Evolutionary conservation across 2,113 vertebrate species (phyloP).

Genomic region (Balaeniceps rex): DNA sequence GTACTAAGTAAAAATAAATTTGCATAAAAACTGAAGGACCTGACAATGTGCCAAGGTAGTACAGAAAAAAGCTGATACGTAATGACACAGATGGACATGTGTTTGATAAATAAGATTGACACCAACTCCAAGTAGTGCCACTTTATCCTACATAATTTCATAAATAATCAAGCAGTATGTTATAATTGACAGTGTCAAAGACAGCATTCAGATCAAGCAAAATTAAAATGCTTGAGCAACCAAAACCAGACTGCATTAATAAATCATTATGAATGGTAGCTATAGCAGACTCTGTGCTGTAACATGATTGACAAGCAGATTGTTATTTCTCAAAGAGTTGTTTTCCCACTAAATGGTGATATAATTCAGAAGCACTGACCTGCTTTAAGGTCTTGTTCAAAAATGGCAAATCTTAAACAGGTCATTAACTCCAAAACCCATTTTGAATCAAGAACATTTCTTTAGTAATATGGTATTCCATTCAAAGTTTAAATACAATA

Average conservation of each 20-base stretch:
- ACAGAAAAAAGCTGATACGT: neutral
- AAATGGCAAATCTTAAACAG: neutral
- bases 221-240: slow-evolving; percentile 38
- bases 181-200: neutral
- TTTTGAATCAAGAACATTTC: neutral
- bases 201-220: neutral
- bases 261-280: slow-evolving; percentile 21
- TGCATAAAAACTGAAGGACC: neutral
- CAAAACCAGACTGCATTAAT: slow-evolving; percentile 26
- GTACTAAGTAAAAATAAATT: neutral
- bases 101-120: neutral
- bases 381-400: neutral
- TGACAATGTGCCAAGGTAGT: neutral
- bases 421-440: neutral
- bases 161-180: neutral
- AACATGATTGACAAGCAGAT: neutral
- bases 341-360: neutral
- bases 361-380: neutral
- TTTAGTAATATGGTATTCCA: neutral
- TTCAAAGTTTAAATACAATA: neutral
- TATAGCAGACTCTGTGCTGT: neutral
- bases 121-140: neutral
- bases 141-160: neutral
- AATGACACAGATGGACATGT: neutral
- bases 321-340: neutral